Conservation (phyloP, 2,113 vertebrate species). For the Arenaria interpres region DNA sequence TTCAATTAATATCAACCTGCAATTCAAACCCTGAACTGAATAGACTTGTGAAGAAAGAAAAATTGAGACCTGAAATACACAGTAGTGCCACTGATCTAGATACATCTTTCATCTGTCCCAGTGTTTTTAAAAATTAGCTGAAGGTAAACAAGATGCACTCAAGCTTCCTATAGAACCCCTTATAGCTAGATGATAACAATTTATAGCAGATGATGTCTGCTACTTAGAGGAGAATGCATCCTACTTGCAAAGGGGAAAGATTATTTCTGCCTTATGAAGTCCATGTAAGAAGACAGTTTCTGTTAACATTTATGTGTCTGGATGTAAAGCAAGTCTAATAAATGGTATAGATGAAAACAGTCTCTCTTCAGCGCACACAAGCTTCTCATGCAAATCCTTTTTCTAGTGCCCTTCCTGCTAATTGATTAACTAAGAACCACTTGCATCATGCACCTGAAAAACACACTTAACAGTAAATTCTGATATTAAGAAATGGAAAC, state of each 20-base stretch:
- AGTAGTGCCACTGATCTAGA: background rate
- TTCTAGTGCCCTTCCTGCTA: background rate
- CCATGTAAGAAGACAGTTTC: background rate
- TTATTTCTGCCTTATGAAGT: background rate
- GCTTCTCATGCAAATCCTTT: background rate
- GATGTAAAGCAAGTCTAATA: background rate
- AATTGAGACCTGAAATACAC: background rate
- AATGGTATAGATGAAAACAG: background rate
- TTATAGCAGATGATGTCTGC: background rate
- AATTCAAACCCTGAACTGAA: background rate
- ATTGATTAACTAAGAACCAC: background rate
- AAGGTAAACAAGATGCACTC: background rate
- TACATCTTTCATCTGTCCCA: fast-evolving
- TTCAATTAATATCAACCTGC: background rate
- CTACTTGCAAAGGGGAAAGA: background rate
- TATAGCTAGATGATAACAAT: background rate
- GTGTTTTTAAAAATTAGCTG: background rate
- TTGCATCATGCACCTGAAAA: background rate
- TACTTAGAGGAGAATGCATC: background rate
- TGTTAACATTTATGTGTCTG: background rate
- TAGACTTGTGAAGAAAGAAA: background rate
- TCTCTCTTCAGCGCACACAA: background rate
- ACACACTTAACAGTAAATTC: background rate
- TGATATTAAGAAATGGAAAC: background rate
- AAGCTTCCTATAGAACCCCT: background rate